A percentile compares a stretch with the other conserved stretches of the same genome.
Evolutionary conservation across 92 coral and sea anemone genomes (phyloP).

Genomic region (Epizoanthus fatuus): DNA sequence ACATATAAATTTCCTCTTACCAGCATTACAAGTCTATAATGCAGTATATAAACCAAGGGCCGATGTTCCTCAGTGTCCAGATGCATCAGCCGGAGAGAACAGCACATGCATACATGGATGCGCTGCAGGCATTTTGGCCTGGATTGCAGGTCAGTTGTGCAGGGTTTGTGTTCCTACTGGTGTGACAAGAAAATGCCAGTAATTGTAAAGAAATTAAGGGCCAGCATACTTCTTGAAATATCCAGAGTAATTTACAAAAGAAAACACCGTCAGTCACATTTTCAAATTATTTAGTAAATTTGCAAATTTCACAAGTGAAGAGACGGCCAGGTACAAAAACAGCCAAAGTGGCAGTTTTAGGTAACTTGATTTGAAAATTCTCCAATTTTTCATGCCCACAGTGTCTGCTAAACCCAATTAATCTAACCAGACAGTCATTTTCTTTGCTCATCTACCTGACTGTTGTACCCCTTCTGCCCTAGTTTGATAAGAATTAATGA

Average conservation of each 20-base stretch:
- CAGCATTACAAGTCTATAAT: slow-evolving; percentile 99
- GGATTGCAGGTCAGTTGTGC: slow-evolving; percentile 87
- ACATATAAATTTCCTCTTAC: not conserved
- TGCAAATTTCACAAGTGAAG: too few species aligned
- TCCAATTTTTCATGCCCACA: too few species aligned
- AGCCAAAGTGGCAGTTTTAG: too few species aligned
- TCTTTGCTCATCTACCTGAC: too few species aligned
- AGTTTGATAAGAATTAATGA: too few species aligned
- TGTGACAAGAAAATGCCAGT: not conserved
- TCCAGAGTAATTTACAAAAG: not conserved
- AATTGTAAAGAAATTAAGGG: not conserved
- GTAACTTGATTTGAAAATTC: too few species aligned
- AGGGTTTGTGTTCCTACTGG: not conserved
- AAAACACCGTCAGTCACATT: too few species aligned
- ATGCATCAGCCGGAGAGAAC: slow-evolving; percentile 98
- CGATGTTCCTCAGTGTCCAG: slow-evolving; percentile 96
- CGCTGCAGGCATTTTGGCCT: slow-evolving; percentile 99
- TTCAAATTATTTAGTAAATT: too few species aligned
- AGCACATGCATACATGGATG: slow-evolving; percentile 97
- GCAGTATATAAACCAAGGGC: slow-evolving; percentile 98
- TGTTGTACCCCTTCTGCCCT: too few species aligned
- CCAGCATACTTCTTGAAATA: not conserved
- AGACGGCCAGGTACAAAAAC: too few species aligned
- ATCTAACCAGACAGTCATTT: too few species aligned
- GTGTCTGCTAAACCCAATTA: too few species aligned